Evolutionary conservation across 2,797 vertebrate genomes (phyloP).

Genomic region (Rhadinocentrus ornatus): DNA sequence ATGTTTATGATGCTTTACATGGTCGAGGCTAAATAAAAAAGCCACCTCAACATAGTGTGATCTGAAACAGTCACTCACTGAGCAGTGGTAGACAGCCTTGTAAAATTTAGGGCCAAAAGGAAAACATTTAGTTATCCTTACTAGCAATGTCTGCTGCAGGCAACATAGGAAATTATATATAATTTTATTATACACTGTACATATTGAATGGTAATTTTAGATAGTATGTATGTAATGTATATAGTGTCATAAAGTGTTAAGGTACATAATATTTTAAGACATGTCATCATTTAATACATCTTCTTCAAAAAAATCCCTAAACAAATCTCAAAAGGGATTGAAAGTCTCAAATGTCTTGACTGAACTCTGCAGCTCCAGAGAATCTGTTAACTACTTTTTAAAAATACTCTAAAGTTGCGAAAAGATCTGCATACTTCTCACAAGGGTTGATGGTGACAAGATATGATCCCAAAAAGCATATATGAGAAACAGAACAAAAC

Average conservation of each 20-base stretch:
- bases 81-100: not conserved
- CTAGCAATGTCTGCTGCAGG: constrained; percentile 11
- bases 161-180: constrained; percentile 11
- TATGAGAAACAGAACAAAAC: too few species aligned
- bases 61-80: constrained; percentile 23
- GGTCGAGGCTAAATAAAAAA: constrained; percentile 27
- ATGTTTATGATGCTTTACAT: constrained; percentile 41
- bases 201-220: constrained; percentile 13
- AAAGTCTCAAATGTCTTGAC: not conserved
- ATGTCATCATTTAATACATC: not conserved
- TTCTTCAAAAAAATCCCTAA: not conserved
- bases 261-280: not conserved
- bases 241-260: not conserved
- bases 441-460: too few species aligned
- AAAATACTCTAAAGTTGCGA: too few species aligned
- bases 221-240: not conserved
- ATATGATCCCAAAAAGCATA: too few species aligned
- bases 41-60: constrained; percentile 24
- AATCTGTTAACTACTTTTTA: too few species aligned
- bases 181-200: constrained; percentile 16
- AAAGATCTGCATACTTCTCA: too few species aligned
- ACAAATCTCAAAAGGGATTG: not conserved
- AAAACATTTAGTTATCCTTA: not conserved
- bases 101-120: not conserved
- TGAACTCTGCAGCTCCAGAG: not conserved